Conservation (phyloP, 2,888 invertebrate genomes). For the Lissocephala sabroskyi region DNA sequence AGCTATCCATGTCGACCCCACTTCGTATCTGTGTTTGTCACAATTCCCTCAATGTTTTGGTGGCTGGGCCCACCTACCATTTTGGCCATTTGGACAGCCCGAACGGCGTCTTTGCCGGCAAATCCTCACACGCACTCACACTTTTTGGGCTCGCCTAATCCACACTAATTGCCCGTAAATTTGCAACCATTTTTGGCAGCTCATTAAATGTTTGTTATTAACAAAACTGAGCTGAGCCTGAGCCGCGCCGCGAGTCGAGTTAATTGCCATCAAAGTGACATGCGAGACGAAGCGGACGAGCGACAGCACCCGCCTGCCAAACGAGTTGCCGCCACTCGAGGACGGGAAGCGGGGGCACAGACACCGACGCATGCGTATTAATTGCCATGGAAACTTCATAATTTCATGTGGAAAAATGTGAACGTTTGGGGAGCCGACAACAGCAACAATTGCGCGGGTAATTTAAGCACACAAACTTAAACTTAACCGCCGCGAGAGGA, state of each 20-base stretch:
- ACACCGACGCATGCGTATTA: conserved; percentile 48
- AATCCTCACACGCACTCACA: too few relatives aligned
- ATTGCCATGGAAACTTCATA: conserved; percentile 61
- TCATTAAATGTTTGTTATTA: conserved; percentile 66
- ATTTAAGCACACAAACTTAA: conserved; percentile 43
- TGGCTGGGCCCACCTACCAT: too few relatives aligned
- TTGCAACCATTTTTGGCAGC: conserved; percentile 68
- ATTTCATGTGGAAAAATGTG: conserved; percentile 63
- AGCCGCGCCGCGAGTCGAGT: conserved; percentile 21
- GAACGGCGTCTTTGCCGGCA: too few relatives aligned
- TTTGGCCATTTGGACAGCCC: too few relatives aligned
- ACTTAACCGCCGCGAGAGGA: conserved; percentile 11
- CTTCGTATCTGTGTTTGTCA: too few relatives aligned
- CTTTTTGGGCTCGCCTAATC: too few relatives aligned
- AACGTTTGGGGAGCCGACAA: conserved; percentile 47
- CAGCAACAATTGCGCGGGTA: conserved; percentile 24
- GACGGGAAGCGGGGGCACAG: conserved; percentile 6
- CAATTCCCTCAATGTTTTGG: too few relatives aligned
- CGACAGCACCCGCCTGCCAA: conserved; percentile 49
- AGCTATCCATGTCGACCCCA: too few relatives aligned
- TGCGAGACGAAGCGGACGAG: conserved; percentile 40
- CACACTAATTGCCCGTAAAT: conserved; percentile 60
- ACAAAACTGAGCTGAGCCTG: conserved; percentile 43
- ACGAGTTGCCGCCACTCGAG: background rate
- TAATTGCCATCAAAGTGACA: conserved; percentile 68